Percentiles rank a stretch among this genome's conserved stretches.
Conservation (phyloP, 2,113 vertebrate species). For the Aspiorhynchus laticeps region DNA sequence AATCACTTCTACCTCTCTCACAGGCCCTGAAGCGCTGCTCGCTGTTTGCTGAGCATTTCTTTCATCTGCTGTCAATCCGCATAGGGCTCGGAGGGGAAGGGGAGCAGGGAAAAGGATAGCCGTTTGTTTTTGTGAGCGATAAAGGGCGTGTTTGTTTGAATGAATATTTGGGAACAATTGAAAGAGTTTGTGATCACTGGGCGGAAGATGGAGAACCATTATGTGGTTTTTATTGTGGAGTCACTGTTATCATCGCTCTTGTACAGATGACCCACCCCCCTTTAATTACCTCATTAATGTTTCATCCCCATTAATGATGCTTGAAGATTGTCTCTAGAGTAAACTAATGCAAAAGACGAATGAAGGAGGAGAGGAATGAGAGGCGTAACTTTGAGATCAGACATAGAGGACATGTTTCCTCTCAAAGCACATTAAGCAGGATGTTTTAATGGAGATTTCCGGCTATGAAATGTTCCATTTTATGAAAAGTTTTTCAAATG, state of each 20-base stretch:
- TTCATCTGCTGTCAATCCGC: conserved; percentile 62
- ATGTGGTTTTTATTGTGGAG: conserved; percentile 45
- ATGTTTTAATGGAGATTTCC: conserved; percentile 20
- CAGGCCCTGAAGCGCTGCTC: conserved; percentile 49
- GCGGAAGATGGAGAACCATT: conserved; percentile 52
- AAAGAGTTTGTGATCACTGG: conserved; percentile 19
- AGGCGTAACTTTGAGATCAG: neutral
- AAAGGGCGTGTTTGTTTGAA: conserved; percentile 2
- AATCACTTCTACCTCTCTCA: conserved; percentile 61
- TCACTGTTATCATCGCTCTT: conserved; percentile 47
- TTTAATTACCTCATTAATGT: conserved; percentile 72
- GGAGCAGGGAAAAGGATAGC: neutral
- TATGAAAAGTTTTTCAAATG: neutral
- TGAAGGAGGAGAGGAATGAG: neutral
- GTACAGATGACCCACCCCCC: conserved; percentile 60
- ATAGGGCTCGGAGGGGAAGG: conserved; percentile 16
- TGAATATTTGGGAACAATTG: neutral
- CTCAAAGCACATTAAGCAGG: conserved; percentile 33
- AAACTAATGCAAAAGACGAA: conserved; percentile 40
- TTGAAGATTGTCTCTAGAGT: conserved; percentile 62
- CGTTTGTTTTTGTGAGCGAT: conserved; percentile 10
- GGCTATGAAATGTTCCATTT: neutral
- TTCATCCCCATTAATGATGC: conserved; percentile 68
- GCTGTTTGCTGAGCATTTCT: conserved; percentile 61
- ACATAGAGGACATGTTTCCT: neutral